Percentiles rank a stretch among this genome's conserved stretches.
phyloP scores from a whole-genome alignment of 2,888 invertebrate species.

The Drosophila mercatorum region DNA sequence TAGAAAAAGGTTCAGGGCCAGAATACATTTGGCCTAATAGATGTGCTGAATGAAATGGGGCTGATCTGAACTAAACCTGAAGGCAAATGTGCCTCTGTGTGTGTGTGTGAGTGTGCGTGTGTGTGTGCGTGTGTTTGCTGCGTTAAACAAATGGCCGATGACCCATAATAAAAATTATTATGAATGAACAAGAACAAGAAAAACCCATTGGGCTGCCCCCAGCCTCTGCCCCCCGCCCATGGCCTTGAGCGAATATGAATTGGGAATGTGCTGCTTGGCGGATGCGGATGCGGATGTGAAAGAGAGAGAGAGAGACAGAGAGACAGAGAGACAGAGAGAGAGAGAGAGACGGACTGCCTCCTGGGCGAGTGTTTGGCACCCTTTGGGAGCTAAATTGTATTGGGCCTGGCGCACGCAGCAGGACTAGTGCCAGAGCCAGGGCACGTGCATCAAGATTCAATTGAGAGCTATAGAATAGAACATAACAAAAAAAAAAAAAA shows the following conservation, averaged over 20 bases:
- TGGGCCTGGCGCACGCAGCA: slow-evolving; percentile 44
- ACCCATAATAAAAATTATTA: slow-evolving; percentile 81
- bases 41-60: slow-evolving; percentile 72
- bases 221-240: slow-evolving; percentile 4
- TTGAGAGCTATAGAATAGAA: slow-evolving; percentile 50
- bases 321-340: slow-evolving; percentile 3
- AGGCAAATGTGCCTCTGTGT: slow-evolving; percentile 39
- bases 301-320: not conserved
- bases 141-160: slow-evolving; percentile 80
- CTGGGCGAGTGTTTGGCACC: slow-evolving; percentile 20
- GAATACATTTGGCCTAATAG: slow-evolving; percentile 75
- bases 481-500: slow-evolving; percentile 34
- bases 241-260: slow-evolving; percentile 38
- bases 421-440: slow-evolving; percentile 2
- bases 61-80: slow-evolving; percentile 33
- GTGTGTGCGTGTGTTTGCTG: slow-evolving; percentile 40
- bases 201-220: slow-evolving; percentile 66
- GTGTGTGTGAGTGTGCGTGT: not conserved
- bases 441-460: slow-evolving; percentile 78
- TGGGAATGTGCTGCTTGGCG: slow-evolving; percentile 10
- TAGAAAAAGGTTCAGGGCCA: slow-evolving; percentile 48
- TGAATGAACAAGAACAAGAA: slow-evolving; percentile 77
- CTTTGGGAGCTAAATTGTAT: slow-evolving; percentile 60
- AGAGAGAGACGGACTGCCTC: slow-evolving; percentile 24
- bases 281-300: slow-evolving; percentile 3